Conservation (phyloP, 2,113 vertebrate genomes). For the Podarcis muralis region DNA sequence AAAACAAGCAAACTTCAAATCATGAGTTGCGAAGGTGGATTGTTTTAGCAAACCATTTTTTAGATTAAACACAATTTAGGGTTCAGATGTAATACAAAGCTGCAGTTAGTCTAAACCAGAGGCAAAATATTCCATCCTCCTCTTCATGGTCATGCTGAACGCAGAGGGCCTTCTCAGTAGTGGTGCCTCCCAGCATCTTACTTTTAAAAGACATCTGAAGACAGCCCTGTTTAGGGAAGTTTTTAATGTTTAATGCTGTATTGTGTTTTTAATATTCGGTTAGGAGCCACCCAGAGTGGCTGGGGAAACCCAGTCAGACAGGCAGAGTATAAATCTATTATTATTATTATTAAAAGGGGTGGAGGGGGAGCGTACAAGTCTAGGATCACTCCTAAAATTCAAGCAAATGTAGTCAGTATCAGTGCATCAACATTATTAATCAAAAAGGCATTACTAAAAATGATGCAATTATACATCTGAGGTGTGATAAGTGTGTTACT, state of each 20-base stretch:
- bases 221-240: too few species aligned
- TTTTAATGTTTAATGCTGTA: too few species aligned
- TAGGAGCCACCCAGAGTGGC: too few species aligned
- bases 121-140: neutral
- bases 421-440: neutral
- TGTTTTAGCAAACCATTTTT: neutral
- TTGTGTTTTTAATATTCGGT: too few species aligned
- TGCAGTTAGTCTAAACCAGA: neutral
- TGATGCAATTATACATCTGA: neutral
- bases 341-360: too few species aligned
- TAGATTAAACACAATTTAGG: neutral
- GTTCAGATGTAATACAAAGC: neutral
- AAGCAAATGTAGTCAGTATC: neutral
- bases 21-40: neutral
- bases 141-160: neutral
- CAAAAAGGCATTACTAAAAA: slow-evolving; percentile 26
- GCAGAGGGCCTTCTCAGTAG: neutral
- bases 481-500: neutral
- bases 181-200: neutral
- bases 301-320: too few species aligned
- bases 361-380: neutral
- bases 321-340: too few species aligned
- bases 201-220: too few species aligned
- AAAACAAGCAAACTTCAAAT: neutral
- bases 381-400: neutral